phyloP scores from a whole-genome alignment of 2,888 invertebrate species.

The Latheticus oryzae region DNA sequence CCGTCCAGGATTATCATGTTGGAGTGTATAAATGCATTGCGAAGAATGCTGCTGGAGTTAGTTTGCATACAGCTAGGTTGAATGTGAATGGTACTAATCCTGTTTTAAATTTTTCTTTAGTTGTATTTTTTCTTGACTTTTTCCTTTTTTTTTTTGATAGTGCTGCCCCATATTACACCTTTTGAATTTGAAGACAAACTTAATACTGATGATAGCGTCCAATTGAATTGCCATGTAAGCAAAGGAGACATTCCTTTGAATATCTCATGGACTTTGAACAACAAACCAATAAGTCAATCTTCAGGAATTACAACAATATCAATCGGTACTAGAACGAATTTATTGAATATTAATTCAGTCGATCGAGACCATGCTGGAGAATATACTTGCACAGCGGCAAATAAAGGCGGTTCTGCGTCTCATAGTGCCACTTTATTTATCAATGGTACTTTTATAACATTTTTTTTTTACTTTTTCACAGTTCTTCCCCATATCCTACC shows the following conservation, averaged over 20 bases:
- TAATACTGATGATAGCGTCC: constrained; percentile 75
- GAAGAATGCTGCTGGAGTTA: constrained; percentile 64
- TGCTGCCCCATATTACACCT: constrained; percentile 74
- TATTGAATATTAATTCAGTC: constrained; percentile 64
- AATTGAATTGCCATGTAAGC: constrained; percentile 74
- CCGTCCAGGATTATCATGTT: constrained; percentile 76
- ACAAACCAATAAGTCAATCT: constrained; percentile 70
- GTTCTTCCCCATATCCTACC: constrained; percentile 75
- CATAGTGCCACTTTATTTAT: constrained; percentile 77
- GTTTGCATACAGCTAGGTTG: constrained; percentile 67
- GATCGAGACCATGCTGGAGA: constrained; percentile 75
- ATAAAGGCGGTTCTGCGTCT: constrained; percentile 73
- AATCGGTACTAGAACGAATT: constrained; percentile 69
- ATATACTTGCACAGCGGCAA: constrained; percentile 76
- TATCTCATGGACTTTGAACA: constrained; percentile 78
- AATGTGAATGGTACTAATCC: constrained; percentile 63
- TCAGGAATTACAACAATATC: constrained; percentile 61
- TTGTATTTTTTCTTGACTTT: too few relatives aligned
- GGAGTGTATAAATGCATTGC: constrained; percentile 83
- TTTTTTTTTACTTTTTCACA: constrained; percentile 32
- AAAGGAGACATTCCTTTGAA: constrained; percentile 80
- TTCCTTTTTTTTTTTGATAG: constrained; percentile 57
- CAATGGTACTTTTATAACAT: constrained; percentile 70
- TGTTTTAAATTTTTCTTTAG: background rate
- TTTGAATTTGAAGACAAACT: constrained; percentile 76